Percentiles rank a stretch among this genome's conserved stretches.
Evolutionary conservation across 2,888 invertebrate genomes (phyloP).

Genomic region (Altica lythri): DNA sequence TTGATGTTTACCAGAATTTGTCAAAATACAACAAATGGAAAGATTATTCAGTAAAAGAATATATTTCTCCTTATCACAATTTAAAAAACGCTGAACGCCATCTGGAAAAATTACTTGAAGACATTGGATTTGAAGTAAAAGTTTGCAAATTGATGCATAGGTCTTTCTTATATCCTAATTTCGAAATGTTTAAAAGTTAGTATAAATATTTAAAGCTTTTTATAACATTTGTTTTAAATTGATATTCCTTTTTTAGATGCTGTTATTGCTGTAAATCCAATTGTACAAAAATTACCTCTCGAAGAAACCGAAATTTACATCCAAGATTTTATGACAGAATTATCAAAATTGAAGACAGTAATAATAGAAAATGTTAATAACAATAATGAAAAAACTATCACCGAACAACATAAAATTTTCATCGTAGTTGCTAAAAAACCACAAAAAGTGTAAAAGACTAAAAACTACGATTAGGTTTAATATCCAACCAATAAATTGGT

Average conservation of each 20-base stretch:
- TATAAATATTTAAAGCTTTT: conserved; percentile 31
- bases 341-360: conserved; percentile 32
- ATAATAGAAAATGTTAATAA: conserved; percentile 37
- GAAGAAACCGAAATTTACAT: conserved; percentile 65
- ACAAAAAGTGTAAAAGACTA: not conserved
- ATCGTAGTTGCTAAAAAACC: conserved; percentile 59
- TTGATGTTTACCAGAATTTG: conserved; percentile 69
- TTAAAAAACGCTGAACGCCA: conserved; percentile 64
- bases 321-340: conserved; percentile 64
- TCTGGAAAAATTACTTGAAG: conserved; percentile 60
- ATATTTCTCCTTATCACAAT: conserved; percentile 72
- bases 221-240: no score
- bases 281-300: conserved; percentile 65
- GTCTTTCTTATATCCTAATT: conserved; percentile 63
- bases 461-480: not conserved
- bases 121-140: conserved; percentile 65
- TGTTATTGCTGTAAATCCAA: conserved; percentile 72
- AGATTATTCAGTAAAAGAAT: conserved; percentile 67
- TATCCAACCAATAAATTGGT: not conserved
- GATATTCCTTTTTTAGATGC: conserved; percentile 63
- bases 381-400: conserved; percentile 53
- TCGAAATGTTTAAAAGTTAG: conserved; percentile 65
- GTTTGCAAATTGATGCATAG: conserved; percentile 64
- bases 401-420: conserved; percentile 59
- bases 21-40: conserved; percentile 63